Evolutionary conservation across 2,888 invertebrate genomes (phyloP).

Genomic region (Meganola albula): DNA sequence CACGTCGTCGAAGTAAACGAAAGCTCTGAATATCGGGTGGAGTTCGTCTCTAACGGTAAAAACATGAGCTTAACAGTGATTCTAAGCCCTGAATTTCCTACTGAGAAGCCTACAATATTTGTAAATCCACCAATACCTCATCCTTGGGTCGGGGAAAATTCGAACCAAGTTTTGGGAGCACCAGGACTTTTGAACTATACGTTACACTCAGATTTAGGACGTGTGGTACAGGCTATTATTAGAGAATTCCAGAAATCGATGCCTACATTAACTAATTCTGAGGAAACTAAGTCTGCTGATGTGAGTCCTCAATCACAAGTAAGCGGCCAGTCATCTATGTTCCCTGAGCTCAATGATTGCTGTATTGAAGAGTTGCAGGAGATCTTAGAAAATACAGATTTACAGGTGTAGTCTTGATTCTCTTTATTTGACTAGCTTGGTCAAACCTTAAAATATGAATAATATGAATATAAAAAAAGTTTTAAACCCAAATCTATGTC

Average conservation of each 20-base stretch:
- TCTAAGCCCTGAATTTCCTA: conserved; percentile 84
- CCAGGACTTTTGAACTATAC: conserved; percentile 88
- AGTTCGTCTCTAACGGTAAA: conserved; percentile 81
- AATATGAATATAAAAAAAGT: no score
- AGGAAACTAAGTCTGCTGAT: conserved; percentile 47
- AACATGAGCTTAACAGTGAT: conserved; percentile 82
- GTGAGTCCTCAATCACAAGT: conserved; percentile 48
- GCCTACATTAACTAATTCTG: conserved; percentile 53
- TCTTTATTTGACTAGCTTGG: no score
- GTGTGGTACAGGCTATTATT: conserved; percentile 88
- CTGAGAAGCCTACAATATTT: conserved; percentile 83
- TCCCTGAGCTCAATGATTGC: conserved; percentile 57
- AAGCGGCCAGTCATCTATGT: conserved; percentile 45
- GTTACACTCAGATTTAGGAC: conserved; percentile 86
- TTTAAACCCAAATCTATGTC: no score
- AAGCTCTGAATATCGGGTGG: conserved; percentile 84
- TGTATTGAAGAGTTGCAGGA: conserved; percentile 82
- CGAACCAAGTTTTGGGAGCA: conserved; percentile 83
- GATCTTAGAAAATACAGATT: conserved; percentile 82
- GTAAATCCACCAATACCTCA: conserved; percentile 82
- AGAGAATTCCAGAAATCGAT: conserved; percentile 83
- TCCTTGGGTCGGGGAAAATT: conserved; percentile 83
- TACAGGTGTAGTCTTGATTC: no score
- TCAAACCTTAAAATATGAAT: no score
- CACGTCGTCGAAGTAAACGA: conserved; percentile 85